These are phyloP conservation scores for Agrotis clavis DNA, from an alignment of 2,888 invertebrate genomes.

Conservation along the genomic window DNA sequence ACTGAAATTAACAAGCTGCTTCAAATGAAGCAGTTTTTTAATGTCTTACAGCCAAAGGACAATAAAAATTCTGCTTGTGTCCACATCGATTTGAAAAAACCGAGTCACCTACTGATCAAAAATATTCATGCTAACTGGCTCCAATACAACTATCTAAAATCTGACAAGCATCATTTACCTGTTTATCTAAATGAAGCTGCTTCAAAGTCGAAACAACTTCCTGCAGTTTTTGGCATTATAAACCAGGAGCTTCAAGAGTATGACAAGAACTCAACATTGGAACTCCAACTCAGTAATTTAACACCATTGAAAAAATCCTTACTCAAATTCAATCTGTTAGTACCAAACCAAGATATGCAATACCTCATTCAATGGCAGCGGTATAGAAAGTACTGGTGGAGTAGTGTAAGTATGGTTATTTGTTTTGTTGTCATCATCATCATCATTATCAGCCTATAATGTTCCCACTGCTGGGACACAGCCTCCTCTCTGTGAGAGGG, in stretches of 20 bases:
- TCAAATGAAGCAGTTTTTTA: slow-evolving; percentile 79
- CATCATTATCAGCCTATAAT: too few relatives aligned
- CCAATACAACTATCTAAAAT: slow-evolving; percentile 76
- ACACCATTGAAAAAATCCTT: slow-evolving; percentile 64
- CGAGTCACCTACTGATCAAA: slow-evolving; percentile 78
- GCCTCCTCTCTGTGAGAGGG: too few relatives aligned
- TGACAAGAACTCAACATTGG: slow-evolving; percentile 62
- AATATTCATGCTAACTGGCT: slow-evolving; percentile 84
- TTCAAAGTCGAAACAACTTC: slow-evolving; percentile 41
- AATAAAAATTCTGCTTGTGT: slow-evolving; percentile 57
- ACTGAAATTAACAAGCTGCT: slow-evolving; percentile 78
- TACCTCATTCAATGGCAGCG: slow-evolving; percentile 94
- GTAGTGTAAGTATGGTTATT: slow-evolving; percentile 90
- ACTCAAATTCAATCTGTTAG: slow-evolving; percentile 83
- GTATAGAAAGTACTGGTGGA: slow-evolving; percentile 96
- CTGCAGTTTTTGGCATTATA: slow-evolving; percentile 74
- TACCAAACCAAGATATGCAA: slow-evolving; percentile 90
- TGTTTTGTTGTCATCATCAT: too few relatives aligned
- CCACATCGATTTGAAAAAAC: slow-evolving; percentile 73
- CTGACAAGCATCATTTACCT: slow-evolving; percentile 75
- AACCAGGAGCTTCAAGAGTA: slow-evolving; percentile 59
- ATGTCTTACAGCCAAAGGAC: slow-evolving; percentile 64
- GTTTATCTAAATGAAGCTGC: slow-evolving; percentile 72
- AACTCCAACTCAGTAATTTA: slow-evolving; percentile 65
- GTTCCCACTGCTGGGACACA: too few relatives aligned